Evolutionary conservation across 37 sponge, comb jelly and placozoan genomes (phyloP), one percentile per base, ranked within the genome.

Genomic region (Dysidea cf. avara): DNA sequence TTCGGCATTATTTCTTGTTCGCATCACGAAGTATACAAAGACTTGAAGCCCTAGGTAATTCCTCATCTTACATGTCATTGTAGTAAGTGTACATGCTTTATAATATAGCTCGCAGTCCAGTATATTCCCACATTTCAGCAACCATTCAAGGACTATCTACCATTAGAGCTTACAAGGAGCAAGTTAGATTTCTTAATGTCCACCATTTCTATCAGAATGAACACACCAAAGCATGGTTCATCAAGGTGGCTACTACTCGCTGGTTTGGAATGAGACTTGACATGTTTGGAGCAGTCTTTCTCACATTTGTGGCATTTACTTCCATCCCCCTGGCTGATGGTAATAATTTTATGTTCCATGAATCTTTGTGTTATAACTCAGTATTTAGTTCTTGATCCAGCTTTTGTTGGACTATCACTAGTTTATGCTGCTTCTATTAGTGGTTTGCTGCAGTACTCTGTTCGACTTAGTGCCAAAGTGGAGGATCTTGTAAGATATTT

Each of bases 231-330:
- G 92, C 69, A 7, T 86, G 88, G 88, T 71, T 61, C 55, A 54
- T 64, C n/a, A 83, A 80, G 46, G 52, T 92, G 32, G 81, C 50
- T 5, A 72, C 84, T 20, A 39, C 56, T n/a, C 39, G 88, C 36
- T 91, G 92, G 92, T 83, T 86, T 77, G 87, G 81, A 22, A 47
- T 91, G 51, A 69, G 87, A 25, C 68, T 91, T 61, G 92, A 91
- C 38, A 18, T 72, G 0, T 37, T 91, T 39, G 73, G 75, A 57
- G 43, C 60, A 6, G 26, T 67, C 0, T 91, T 84, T 37, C 59
- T 91, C 14, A 64, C 75, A 18, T 11, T 65, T 18, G 87, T 91
- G 9, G 79, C 80, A 5, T 78, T 91, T 53, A 31, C 61, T 29
- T 76, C 83, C 21, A 53, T 91, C 46, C 46, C 46, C 5, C 46